Percentiles rank a stretch among this genome's conserved stretches.
Conservation (phyloP, 2,888 invertebrate genomes). For the Thalpophila matura region DNA sequence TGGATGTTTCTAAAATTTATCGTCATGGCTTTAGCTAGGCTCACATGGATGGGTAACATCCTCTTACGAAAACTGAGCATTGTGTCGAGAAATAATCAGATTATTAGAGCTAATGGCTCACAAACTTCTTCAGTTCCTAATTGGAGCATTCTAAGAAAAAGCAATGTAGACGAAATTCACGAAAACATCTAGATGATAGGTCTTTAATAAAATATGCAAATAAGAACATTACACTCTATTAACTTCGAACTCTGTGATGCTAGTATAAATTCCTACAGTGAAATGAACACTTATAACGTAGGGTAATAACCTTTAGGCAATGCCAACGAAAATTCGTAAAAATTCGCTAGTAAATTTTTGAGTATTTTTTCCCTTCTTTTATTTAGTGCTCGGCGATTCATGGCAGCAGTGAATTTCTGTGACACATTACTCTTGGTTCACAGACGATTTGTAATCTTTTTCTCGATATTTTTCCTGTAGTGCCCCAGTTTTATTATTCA, state of each 20-base stretch:
- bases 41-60: neutral
- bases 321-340: slow-evolving; percentile 63
- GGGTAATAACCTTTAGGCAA: slow-evolving; percentile 58
- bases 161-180: slow-evolving; percentile 37
- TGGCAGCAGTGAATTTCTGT: slow-evolving; percentile 64
- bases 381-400: slow-evolving; percentile 61
- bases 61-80: too few relatives aligned
- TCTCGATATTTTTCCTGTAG: slow-evolving; percentile 60
- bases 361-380: slow-evolving; percentile 61
- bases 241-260: slow-evolving; percentile 54
- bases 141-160: slow-evolving; percentile 26
- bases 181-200: slow-evolving; percentile 34
- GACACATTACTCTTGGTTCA: slow-evolving; percentile 62
- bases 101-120: too few relatives aligned
- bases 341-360: slow-evolving; percentile 58
- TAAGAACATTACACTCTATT: slow-evolving; percentile 66
- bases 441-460: slow-evolving; percentile 60
- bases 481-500: slow-evolving; percentile 58
- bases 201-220: slow-evolving; percentile 64
- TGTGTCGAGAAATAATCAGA: too few relatives aligned
- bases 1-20: neutral
- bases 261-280: slow-evolving; percentile 55
- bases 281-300: slow-evolving; percentile 61
- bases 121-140: slow-evolving; percentile 33
- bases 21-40: neutral